These are phyloP conservation scores for Reticulitermes speratus DNA, from an alignment of 1,140 invertebrate species.

Conservation along the genomic window DNA sequence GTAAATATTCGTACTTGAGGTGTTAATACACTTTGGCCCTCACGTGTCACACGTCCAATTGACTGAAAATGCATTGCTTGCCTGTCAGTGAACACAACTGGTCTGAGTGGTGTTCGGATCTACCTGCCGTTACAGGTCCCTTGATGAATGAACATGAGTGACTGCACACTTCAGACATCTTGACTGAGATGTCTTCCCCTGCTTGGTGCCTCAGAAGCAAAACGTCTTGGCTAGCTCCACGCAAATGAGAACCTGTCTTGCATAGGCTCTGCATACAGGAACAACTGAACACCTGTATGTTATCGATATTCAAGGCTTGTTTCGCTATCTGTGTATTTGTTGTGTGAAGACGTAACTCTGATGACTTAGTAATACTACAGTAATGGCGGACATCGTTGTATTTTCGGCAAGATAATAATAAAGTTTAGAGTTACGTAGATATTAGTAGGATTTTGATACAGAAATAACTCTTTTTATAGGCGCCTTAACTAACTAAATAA, in stretches of 20 bases:
- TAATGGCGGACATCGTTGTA: neutral
- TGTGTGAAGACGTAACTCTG: neutral
- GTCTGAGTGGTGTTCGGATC: neutral
- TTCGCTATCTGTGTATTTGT: neutral
- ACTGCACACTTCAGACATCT: constrained; percentile 7
- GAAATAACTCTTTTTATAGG: no score
- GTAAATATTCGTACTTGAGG: no score
- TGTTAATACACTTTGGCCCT: no score
- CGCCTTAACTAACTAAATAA: no score
- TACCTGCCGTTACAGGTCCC: neutral
- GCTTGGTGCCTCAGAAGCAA: neutral
- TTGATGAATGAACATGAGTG: neutral
- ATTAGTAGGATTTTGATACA: no score
- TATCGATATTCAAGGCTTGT: neutral
- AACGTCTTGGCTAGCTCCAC: neutral
- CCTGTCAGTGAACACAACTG: neutral
- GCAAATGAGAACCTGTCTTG: neutral
- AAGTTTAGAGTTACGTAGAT: no score
- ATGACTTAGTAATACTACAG: neutral
- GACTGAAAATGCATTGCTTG: no score
- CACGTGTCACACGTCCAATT: no score
- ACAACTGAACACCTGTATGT: neutral
- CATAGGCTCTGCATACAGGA: neutral
- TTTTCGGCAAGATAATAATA: no score
- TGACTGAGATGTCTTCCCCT: constrained; percentile 5